Evolutionary conservation across 2,113 vertebrate genomes (phyloP), one percentile per base, ranked within the genome.

Genomic region (Heteronetta atricapilla): DNA sequence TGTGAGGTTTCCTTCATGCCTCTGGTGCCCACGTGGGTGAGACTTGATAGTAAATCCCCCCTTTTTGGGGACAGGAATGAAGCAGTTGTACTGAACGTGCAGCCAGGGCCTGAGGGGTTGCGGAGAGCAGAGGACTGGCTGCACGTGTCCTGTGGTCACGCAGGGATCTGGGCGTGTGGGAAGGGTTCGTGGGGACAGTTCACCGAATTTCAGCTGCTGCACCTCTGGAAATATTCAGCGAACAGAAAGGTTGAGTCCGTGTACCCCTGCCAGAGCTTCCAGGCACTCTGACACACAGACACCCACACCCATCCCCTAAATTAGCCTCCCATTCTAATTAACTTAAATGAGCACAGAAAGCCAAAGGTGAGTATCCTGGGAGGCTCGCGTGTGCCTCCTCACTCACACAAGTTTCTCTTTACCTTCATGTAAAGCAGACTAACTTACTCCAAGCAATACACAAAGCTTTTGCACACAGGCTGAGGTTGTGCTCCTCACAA

Each of bases 11-110:
- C 33, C 52, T 78, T 40, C 2, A 0, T 34, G 72, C 21, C 72
- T 3, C 5, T 16, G 75, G 22, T 48, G 40, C 42, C 19, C 28
- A 5, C 0, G 0, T 33, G 66, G 23, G n/a, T 0, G 3, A 56
- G 34, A 55, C 4, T 19, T 5, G 22, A 14, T 40, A 9, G 8
- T 6, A 80, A 75, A 50, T 44, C 40, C 38, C 58, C 58, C 18
- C 1, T 1, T 0, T n/a, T 52, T 52, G 44, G 34, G 62, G 63
- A 83, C 55, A 42, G 1, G 0, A 22, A 59, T 36, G 13, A 55
- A 63, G n/a, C 18, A 23, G 28, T 3, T 28, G 60, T 31, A 23
- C 52, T 20, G 72, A 68, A 34, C 0, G 0, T 29, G 16, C 8
- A 8, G 3, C 3, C 38, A 22, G 52, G 6, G 21, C 28, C 31